Conservation (phyloP, 1,140 invertebrate genomes). For the Conus betulinus region DNA sequence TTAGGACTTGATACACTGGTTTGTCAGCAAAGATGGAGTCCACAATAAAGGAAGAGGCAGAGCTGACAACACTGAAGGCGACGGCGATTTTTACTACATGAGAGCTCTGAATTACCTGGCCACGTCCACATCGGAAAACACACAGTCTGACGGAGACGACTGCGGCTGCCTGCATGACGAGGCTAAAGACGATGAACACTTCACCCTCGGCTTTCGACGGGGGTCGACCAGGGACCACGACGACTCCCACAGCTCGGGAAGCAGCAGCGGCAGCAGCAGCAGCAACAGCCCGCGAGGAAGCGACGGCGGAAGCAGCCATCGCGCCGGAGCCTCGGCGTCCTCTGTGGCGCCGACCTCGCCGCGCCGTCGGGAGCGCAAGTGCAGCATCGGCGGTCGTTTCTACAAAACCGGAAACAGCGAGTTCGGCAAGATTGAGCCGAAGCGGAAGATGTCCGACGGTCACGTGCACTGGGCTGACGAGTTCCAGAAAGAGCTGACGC, state of each 20-base stretch:
- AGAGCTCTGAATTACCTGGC: slow-evolving; percentile 25
- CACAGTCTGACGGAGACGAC: not conserved
- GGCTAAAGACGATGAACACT: slow-evolving; percentile 4
- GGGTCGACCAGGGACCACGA: slow-evolving; percentile 8
- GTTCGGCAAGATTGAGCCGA: not conserved
- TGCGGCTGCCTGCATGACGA: not conserved
- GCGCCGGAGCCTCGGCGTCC: not conserved
- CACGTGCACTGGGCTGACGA: slow-evolving; percentile 40
- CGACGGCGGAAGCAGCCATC: not conserved
- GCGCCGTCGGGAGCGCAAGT: not conserved
- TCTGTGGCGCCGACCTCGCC: not conserved
- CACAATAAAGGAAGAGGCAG: not conserved
- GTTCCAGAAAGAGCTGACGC: slow-evolving; percentile 35
- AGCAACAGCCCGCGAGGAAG: not conserved
- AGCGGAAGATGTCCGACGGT: slow-evolving; percentile 35
- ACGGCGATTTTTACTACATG: slow-evolving; percentile 27
- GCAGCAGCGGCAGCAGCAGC: not conserved
- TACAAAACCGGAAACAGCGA: not conserved
- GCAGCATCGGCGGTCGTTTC: not conserved
- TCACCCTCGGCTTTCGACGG: not conserved
- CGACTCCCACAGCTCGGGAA: not conserved
- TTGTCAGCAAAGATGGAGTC: not conserved
- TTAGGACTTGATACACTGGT: no score
- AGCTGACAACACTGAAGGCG: not conserved
- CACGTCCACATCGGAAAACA: not conserved